Evolutionary conservation across 2,113 vertebrate species (phyloP).

Genomic region (Otolemur garnettii): DNA sequence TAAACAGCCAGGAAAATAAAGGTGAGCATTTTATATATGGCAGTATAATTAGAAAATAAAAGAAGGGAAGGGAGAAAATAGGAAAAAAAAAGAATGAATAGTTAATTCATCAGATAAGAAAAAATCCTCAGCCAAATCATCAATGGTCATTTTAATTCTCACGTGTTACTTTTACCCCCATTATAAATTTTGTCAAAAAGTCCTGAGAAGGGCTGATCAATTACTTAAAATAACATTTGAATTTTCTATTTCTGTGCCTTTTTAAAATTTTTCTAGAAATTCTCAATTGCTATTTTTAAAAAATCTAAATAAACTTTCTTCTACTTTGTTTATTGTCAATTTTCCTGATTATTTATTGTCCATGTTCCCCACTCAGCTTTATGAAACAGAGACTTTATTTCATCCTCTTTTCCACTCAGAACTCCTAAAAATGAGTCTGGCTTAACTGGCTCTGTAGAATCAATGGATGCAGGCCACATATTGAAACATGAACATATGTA

Average conservation of each 20-base stretch:
- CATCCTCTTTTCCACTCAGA: background rate
- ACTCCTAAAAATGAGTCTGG: background rate
- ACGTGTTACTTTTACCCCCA: background rate
- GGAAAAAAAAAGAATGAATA: background rate
- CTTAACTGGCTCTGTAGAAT: background rate
- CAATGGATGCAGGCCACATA: background rate
- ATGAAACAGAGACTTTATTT: background rate
- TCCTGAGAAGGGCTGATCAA: background rate
- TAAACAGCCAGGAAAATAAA: slow-evolving; percentile 41
- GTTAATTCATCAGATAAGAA: background rate
- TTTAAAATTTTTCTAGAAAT: background rate
- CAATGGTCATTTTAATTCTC: background rate
- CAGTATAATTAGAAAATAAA: slow-evolving; percentile 16
- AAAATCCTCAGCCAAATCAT: background rate
- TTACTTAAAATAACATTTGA: background rate
- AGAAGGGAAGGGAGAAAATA: background rate
- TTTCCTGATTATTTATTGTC: background rate
- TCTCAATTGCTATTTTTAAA: background rate
- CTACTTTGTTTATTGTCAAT: background rate
- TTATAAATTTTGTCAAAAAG: slow-evolving; percentile 26
- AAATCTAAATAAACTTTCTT: background rate
- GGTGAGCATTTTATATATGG: background rate
- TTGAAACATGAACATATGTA: background rate
- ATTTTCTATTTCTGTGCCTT: background rate
- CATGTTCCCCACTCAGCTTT: background rate